Base-by-base conservation (phyloP, 2,797 vertebrate species). In the Momotus momota region DNA sequence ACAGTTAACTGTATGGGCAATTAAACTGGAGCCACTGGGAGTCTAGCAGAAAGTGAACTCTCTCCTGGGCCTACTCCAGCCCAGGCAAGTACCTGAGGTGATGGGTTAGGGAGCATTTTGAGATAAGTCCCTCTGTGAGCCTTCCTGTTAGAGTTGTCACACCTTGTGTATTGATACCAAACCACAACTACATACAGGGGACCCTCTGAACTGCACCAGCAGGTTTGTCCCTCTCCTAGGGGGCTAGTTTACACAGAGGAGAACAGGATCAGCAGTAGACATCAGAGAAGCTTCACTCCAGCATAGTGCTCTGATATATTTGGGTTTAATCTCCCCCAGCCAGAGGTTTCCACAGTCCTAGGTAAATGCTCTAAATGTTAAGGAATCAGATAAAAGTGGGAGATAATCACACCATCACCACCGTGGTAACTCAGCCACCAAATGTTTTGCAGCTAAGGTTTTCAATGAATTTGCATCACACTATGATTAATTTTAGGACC, bases 241-340 rank as follows among this genome's bases (percentile, higher is more conserved):
- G 14, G 2, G 12, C 15, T 61, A 16, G 22, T 52, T 72, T 82
- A 41, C 27, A 71, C 71, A 52, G 38, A 58, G 38, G 38, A 85
- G n/a, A 81, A 57, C 29, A 64, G 45, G 41, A 67, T 21, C 55
- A 43, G 29, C 38, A 70, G 31, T 4, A 60, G 33, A 15, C 14
- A 38, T 65, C 22, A 14, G 14, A 75, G 67, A 73, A 88, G 18
- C 8, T 78, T 19, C 45, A 46, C 6, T 17, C 12, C 46, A 43
- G 0, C 11, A 10, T 0, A 61, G 12, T 18, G 12, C 27, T 46
- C 14, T 57, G 48, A 55, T 0, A 1, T 51, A 45, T 64, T 67
- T 60, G 73, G 29, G 16, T 41, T 78, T 92, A 49, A 45, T n/a
- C 25, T 82, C 25, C 35, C 40, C 38, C 14, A 31, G 52, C 13